Evolutionary conservation across 35 echinoderm and acorn worm species (phyloP).

Genomic region (Ophiothrix spiculata): DNA sequence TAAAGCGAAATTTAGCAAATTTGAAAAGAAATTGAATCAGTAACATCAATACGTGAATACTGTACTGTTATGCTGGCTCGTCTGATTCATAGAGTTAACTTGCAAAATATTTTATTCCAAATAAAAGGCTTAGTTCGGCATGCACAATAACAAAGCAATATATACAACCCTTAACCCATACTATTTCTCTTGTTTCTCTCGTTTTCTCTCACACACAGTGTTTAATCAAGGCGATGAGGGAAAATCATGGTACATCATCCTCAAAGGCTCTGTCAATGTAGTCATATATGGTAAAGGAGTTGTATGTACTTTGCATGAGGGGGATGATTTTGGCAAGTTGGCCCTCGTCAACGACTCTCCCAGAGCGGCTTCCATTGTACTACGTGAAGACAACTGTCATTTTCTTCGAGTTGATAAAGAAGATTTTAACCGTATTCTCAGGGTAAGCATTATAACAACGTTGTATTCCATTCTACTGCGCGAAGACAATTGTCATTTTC

Average conservation of each 20-base stretch:
- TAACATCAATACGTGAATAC: too few relatives aligned
- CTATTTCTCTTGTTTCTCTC: neutral
- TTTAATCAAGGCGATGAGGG: constrained; percentile 98
- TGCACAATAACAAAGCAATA: neutral
- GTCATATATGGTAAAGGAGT: constrained; percentile 98
- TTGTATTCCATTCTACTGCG: constrained; percentile 84
- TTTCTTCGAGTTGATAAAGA: constrained; percentile 92
- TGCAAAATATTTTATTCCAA: too few relatives aligned
- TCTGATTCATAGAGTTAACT: too few relatives aligned
- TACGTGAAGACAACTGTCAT: constrained; percentile 93
- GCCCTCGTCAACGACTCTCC: constrained; percentile 91
- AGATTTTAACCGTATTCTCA: constrained; percentile 92
- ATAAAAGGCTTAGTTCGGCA: too few relatives aligned
- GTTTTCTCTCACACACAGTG: constrained; percentile 50
- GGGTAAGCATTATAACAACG: too few relatives aligned
- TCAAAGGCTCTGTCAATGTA: constrained; percentile 84
- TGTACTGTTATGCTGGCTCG: too few relatives aligned
- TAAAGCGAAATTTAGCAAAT: too few relatives aligned
- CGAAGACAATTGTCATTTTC: constrained; percentile 93
- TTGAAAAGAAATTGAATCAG: too few relatives aligned
- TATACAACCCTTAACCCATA: neutral
- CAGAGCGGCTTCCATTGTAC: constrained; percentile 81
- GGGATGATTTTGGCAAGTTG: constrained; percentile 96
- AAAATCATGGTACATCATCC: constrained; percentile 96
- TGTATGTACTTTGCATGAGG: constrained; percentile 90